A percentile compares a stretch with the other conserved stretches of the same genome.
Evolutionary conservation across 2,888 invertebrate genomes (phyloP).

Genomic region (Stomorhina lunata): DNA sequence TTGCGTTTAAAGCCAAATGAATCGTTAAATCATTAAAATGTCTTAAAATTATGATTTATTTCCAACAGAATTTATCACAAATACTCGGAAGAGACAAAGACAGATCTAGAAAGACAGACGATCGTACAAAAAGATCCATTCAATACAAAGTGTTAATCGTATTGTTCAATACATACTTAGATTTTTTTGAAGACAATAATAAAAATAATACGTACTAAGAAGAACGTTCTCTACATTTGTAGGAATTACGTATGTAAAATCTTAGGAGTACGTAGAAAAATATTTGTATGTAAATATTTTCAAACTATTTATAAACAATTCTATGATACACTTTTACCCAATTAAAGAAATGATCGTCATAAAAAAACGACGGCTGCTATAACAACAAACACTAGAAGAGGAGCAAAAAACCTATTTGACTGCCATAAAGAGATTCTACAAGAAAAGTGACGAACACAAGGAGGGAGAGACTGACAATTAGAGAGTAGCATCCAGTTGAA

Average conservation of each 20-base stretch:
- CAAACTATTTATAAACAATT: slow-evolving; percentile 62
- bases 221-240: background rate
- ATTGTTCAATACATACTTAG: slow-evolving; percentile 12
- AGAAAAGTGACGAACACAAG: slow-evolving; percentile 13
- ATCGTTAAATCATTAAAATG: slow-evolving; percentile 41
- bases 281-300: slow-evolving; percentile 61
- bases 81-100: slow-evolving; percentile 2
- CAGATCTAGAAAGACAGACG: background rate
- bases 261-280: background rate
- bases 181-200: background rate
- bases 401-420: slow-evolving; percentile 26
- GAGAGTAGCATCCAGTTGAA: background rate
- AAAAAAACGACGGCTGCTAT: slow-evolving; percentile 6
- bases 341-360: slow-evolving; percentile 61
- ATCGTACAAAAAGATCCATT: background rate
- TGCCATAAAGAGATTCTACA: slow-evolving; percentile 24
- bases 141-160: slow-evolving; percentile 33
- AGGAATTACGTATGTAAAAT: background rate
- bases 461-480: background rate
- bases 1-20: background rate
- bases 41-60: slow-evolving; percentile 55
- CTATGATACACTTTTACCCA: slow-evolving; percentile 64
- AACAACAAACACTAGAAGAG: slow-evolving; percentile 28
- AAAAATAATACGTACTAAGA: background rate
- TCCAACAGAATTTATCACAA: slow-evolving; percentile 54